A percentile compares a stretch with the other conserved stretches of the same genome.
Evolutionary conservation across 2,888 invertebrate genomes (phyloP).

Genomic region (Mesoligia furuncula): DNA sequence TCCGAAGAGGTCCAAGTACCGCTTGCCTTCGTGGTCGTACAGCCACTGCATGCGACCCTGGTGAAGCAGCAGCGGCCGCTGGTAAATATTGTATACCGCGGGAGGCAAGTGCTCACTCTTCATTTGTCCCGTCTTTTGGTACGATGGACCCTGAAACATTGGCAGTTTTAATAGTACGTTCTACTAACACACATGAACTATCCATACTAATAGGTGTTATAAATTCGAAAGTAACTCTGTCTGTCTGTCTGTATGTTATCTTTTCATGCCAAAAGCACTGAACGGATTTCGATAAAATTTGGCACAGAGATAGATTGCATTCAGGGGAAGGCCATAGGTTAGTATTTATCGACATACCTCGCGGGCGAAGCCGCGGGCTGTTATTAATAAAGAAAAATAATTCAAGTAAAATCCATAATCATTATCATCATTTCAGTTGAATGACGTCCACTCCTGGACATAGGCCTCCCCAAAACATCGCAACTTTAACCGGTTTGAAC

Average conservation of each 20-base stretch:
- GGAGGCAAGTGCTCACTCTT: conserved; percentile 93
- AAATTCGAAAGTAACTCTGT: too few relatives aligned
- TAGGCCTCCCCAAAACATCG: not conserved
- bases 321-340: too few relatives aligned
- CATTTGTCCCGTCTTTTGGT: conserved; percentile 90
- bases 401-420: not conserved
- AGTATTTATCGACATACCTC: too few relatives aligned
- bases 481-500: too few relatives aligned
- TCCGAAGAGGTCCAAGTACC: conserved; percentile 98
- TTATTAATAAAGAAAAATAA: not conserved
- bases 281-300: too few relatives aligned
- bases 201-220: too few relatives aligned
- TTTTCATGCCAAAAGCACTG: too few relatives aligned
- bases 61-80: conserved; percentile 95
- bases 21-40: conserved; percentile 95
- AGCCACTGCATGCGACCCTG: conserved; percentile 98
- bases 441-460: not conserved
- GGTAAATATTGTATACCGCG: conserved; percentile 93
- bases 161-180: not conserved
- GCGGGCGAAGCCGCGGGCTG: not conserved
- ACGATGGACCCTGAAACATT: conserved; percentile 90
- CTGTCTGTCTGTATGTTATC: too few relatives aligned
- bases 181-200: not conserved
- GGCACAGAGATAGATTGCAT: too few relatives aligned
- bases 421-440: not conserved